Percentiles rank a stretch among this genome's conserved stretches.
phyloP scores from a whole-genome alignment of 2,797 vertebrate species.

The Zalophus californianus region DNA sequence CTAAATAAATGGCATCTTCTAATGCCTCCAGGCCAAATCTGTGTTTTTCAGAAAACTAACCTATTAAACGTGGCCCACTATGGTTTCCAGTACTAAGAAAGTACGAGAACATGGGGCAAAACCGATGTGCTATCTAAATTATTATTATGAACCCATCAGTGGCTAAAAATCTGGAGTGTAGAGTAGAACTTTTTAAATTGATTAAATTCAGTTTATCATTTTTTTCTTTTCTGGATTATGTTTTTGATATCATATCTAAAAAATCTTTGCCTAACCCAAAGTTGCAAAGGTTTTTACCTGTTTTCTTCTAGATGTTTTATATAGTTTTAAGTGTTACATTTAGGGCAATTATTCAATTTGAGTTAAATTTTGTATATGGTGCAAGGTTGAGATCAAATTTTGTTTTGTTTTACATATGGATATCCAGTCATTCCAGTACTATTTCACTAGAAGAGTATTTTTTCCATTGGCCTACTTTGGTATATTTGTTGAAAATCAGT shows the following conservation, averaged over 20 bases:
- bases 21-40: neutral
- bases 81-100: neutral
- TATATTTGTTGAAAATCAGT: neutral
- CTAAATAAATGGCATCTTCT: neutral
- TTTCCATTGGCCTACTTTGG: neutral
- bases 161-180: neutral
- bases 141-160: neutral
- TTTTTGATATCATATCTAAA: constrained; percentile 2
- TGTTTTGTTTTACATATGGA: neutral
- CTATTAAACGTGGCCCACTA: neutral
- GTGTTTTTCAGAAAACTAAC: neutral
- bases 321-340: constrained; percentile 15
- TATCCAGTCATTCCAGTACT: neutral
- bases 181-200: neutral
- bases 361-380: neutral
- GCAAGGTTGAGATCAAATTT: neutral
- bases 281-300: neutral
- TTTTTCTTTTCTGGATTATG: neutral
- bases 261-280: neutral
- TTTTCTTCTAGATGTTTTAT: neutral
- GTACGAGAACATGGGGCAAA: neutral
- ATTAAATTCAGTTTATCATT: neutral
- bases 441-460: neutral
- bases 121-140: neutral
- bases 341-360: neutral